Conservation (phyloP, 2,797 vertebrate species). For the Epinephelus coioides region DNA sequence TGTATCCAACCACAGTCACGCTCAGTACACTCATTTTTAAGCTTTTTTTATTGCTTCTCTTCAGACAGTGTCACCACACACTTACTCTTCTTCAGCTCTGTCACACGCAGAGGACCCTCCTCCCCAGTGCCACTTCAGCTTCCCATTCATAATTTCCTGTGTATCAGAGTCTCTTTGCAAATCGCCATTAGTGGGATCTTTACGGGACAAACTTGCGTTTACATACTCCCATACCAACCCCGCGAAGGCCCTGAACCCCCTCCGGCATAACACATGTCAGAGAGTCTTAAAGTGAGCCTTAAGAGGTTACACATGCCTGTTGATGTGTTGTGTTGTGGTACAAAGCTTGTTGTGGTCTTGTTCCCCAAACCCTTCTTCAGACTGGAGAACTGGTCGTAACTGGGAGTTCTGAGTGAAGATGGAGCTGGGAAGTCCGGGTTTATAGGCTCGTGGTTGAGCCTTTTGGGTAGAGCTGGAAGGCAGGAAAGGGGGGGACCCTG, state of each 20-base stretch:
- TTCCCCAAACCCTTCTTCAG: constrained; percentile 58
- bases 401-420: constrained; percentile 54
- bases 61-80: constrained; percentile 40
- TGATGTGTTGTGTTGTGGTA: constrained; percentile 73
- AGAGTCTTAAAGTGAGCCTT: constrained; percentile 64
- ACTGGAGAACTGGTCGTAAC: constrained; percentile 52
- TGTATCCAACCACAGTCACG: constrained; percentile 45
- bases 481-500: constrained; percentile 46
- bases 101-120: constrained; percentile 1
- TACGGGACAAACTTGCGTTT: constrained; percentile 33
- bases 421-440: constrained; percentile 64
- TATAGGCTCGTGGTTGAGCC: constrained; percentile 60
- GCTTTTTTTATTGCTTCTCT: constrained; percentile 42
- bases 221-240: constrained; percentile 56
- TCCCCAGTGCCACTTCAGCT: constrained; percentile 13
- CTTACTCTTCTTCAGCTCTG: constrained; percentile 26
- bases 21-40: constrained; percentile 25
- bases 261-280: constrained; percentile 74
- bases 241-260: constrained; percentile 54
- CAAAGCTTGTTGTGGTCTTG: constrained; percentile 74
- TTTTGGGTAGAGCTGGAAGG: constrained; percentile 34
- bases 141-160: constrained; percentile 51
- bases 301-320: constrained; percentile 76
- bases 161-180: constrained; percentile 44
- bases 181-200: constrained; percentile 68